phyloP scores from a whole-genome alignment of 2,113 vertebrate species.

The Gobius niger region DNA sequence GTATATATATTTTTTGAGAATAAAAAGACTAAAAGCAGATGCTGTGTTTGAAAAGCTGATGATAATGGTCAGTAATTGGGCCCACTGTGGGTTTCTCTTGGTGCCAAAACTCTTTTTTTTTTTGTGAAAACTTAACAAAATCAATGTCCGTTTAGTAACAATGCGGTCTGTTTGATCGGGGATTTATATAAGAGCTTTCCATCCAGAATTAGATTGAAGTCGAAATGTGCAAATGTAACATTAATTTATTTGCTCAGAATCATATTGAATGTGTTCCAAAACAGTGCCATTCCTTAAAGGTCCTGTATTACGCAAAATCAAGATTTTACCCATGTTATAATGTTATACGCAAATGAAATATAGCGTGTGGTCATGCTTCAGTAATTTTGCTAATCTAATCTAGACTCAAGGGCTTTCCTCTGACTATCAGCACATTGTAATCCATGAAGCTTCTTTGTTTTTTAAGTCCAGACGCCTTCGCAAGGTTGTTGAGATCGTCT shows the following conservation, averaged over 20 bases:
- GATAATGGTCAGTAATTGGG: not conserved
- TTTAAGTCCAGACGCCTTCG: too few species aligned
- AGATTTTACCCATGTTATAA: too few species aligned
- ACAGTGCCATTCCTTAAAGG: not conserved
- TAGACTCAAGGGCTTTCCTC: too few species aligned
- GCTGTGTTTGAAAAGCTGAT: not conserved
- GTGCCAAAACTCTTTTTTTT: constrained; percentile 20
- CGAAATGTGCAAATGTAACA: not conserved
- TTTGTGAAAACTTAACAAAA: not conserved
- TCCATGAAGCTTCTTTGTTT: too few species aligned
- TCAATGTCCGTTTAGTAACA: not conserved
- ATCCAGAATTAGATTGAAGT: not conserved
- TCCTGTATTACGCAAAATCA: not conserved
- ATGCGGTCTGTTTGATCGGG: not conserved
- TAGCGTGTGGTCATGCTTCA: too few species aligned
- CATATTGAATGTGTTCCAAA: not conserved
- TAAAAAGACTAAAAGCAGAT: not conserved
- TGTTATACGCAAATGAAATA: too few species aligned
- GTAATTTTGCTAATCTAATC: too few species aligned
- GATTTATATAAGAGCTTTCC: not conserved
- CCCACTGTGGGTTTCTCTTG: not conserved
- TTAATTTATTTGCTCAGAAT: not conserved
- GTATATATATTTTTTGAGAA: too few species aligned
- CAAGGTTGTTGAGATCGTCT: too few species aligned
- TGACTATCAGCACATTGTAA: too few species aligned